Evolutionary conservation across 2,888 invertebrate genomes (phyloP), one percentile per base, ranked within the genome.

Genomic region (Microplitis deprimator): DNA sequence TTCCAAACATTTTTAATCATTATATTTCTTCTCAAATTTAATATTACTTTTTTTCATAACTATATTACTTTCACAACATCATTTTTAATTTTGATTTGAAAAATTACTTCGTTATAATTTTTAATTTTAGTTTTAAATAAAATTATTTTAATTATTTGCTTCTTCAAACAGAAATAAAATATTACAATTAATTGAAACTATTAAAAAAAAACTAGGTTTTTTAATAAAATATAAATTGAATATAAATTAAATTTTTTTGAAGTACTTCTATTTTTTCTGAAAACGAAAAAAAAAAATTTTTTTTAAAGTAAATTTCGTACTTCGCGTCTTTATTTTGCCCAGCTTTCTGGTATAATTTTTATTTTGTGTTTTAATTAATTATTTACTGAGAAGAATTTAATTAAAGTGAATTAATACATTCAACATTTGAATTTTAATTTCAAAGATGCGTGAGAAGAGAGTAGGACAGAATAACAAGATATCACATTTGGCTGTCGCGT

Each of bases 401-500:
- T 17, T 62, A 62, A 62, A 62, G 6, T 62, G 6, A 17, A n/a
- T n/a, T 62, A 17, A 62, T 62, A 7, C 13, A 8, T 62, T 16
- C 3, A 62, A 7, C 13, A 8, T 62, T 16, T 16, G n/a, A 62
- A 62, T 62, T 62, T 62, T 3, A 62, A 16, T 50, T 50, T 50
- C 50, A 62, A 62, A 62, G 20, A 62, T 16, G 62, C 65, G 38
- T 65, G 65, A 29, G 38, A 65, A 65, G 20, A 29, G 65, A 29
- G 7, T 17, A 5, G 65, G 65, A 17, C 10, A 68, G 76, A 79
- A 73, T 76, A 81, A 79, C 72, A 70, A 77, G 76, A 75, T 69
- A 70, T 82, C 79, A 68, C 75, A 75, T 75, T 68, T 71, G 67
- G 71, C 75, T 69, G 61, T 77, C 79, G 79, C 79, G 79, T 81